These are phyloP conservation scores for Metellina segmentata DNA, from an alignment of 2,888 invertebrate genomes.

Conservation along the genomic window DNA sequence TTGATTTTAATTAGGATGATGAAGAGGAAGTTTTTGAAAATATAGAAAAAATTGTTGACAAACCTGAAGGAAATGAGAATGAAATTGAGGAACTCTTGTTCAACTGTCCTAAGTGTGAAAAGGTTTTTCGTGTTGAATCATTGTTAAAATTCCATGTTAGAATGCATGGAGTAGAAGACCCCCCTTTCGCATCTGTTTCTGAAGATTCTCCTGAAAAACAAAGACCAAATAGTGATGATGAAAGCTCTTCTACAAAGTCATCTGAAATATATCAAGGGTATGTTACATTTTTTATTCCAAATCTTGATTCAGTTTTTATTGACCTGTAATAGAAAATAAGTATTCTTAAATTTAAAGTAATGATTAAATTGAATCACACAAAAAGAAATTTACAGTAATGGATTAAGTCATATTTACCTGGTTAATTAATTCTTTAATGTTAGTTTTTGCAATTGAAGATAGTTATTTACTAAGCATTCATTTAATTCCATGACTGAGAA, in stretches of 20 bases:
- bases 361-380: not conserved
- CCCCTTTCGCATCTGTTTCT: not conserved
- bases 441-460: no score
- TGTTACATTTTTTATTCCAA: not conserved
- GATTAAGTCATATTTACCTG: not conserved
- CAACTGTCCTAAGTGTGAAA: constrained; percentile 55
- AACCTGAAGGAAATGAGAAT: not conserved
- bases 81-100: constrained; percentile 13
- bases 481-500: no score
- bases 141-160: constrained; percentile 58
- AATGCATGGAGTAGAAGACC: constrained; percentile 37
- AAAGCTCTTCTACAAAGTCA: not conserved
- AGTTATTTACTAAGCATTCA: no score
- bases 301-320: not conserved
- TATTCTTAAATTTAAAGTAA: not conserved
- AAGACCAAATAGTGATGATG: constrained; percentile 6
- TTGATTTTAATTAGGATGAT: constrained; percentile 11
- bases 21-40: constrained; percentile 22
- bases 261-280: not conserved
- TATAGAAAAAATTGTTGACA: not conserved
- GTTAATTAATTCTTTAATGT: not conserved
- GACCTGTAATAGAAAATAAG: not conserved
- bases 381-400: not conserved
- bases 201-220: not conserved
- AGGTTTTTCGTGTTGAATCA: constrained; percentile 48